Conservation (phyloP, 2,113 vertebrate species). For the Enhydra lutris region DNA sequence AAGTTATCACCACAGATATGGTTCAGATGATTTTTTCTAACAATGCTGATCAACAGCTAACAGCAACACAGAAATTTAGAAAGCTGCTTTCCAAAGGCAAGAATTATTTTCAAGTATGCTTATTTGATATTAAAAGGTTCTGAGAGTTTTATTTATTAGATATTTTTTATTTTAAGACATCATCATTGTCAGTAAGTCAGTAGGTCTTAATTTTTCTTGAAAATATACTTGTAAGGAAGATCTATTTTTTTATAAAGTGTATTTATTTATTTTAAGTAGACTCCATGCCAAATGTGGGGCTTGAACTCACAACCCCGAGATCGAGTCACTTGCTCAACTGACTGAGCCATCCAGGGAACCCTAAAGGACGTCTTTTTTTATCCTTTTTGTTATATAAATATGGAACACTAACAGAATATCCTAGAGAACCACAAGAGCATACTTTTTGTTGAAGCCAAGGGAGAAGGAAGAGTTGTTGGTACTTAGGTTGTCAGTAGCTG, state of each 20-base stretch:
- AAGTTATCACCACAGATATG: constrained; percentile 93
- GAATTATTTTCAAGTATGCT: background rate
- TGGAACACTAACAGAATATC: background rate
- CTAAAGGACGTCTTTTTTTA: background rate
- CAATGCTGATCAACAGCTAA: constrained; percentile 91
- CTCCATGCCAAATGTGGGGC: background rate
- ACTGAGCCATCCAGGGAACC: background rate
- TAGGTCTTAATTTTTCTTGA: background rate
- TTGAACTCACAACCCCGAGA: background rate
- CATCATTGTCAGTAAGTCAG: background rate
- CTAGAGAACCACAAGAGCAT: background rate
- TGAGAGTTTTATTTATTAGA: background rate
- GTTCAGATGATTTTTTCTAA: constrained; percentile 96
- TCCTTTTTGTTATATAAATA: background rate
- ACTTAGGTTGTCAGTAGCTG: background rate
- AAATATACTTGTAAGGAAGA: background rate
- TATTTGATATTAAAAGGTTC: background rate
- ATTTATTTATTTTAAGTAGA: background rate
- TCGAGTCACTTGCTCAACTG: background rate
- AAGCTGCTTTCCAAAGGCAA: constrained; percentile 94
- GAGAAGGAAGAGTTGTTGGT: background rate
- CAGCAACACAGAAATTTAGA: constrained; percentile 94
- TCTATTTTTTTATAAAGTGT: background rate
- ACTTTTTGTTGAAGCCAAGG: background rate
- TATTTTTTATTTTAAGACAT: background rate